Percentiles rank a stretch among this genome's conserved stretches.
phyloP scores from a whole-genome alignment of 2,113 vertebrate species.

The Oryzias woworae region DNA sequence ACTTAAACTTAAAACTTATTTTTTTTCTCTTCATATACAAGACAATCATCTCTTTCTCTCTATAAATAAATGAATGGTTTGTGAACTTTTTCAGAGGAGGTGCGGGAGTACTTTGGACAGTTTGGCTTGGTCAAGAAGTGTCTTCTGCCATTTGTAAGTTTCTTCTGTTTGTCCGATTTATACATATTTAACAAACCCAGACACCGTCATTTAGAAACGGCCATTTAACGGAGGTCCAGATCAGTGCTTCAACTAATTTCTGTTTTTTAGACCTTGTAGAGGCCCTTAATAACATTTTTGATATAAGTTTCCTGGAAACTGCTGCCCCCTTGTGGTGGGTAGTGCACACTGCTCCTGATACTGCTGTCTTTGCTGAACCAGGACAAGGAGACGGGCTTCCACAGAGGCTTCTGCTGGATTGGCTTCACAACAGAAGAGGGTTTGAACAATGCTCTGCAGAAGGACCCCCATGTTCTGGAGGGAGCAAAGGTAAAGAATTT shows the following conservation, averaged over 20 bases:
- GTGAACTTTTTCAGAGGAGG: slow-evolving; percentile 76
- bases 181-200: not conserved
- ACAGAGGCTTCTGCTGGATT: slow-evolving; percentile 86
- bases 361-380: slow-evolving; percentile 45
- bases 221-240: too few species aligned
- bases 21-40: too few species aligned
- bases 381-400: slow-evolving; percentile 90
- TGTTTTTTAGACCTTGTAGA: too few species aligned
- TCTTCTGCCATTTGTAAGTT: slow-evolving; percentile 88
- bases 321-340: too few species aligned
- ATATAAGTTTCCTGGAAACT: not conserved
- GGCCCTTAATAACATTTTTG: not conserved
- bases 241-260: too few species aligned
- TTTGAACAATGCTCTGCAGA: slow-evolving; percentile 82
- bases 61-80: not conserved
- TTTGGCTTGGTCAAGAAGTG: slow-evolving; percentile 86
- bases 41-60: too few species aligned
- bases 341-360: not conserved
- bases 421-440: slow-evolving; percentile 78
- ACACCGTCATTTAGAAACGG: too few species aligned
- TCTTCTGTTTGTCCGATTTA: not conserved
- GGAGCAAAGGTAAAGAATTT: slow-evolving; percentile 77
- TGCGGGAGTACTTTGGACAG: slow-evolving; percentile 87
- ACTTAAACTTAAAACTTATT: too few species aligned
- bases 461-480: slow-evolving; percentile 86